phyloP scores from a whole-genome alignment of 2,888 invertebrate species.

The Cosmia trapezina region DNA sequence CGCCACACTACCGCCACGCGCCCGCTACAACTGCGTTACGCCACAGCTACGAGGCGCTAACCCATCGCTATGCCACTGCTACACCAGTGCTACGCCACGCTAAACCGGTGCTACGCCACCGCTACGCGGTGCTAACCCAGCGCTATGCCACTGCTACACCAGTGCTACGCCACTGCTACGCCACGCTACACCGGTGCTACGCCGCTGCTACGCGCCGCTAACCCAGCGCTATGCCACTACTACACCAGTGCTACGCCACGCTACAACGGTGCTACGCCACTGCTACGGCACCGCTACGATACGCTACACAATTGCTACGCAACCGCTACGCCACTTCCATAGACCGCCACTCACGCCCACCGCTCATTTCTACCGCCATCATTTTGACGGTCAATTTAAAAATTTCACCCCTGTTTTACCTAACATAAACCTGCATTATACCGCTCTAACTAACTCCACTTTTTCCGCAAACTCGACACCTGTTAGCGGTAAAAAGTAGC shows the following conservation, averaged over 20 bases:
- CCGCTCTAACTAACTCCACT: conserved; percentile 50
- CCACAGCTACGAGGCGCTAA: conserved; percentile 52
- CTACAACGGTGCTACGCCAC: conserved; percentile 10
- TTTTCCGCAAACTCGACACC: conserved; percentile 50
- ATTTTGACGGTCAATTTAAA: conserved; percentile 87
- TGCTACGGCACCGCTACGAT: conserved; percentile 22
- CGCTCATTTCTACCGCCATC: conserved; percentile 81
- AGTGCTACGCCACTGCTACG: conserved; percentile 37
- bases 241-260: conserved; percentile 36
- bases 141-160: conserved; percentile 28
- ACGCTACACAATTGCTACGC: conserved; percentile 25
- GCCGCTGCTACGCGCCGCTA: conserved; percentile 37
- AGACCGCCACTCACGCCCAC: conserved; percentile 64
- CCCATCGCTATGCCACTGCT: conserved; percentile 57
- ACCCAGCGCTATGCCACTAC: conserved; percentile 26
- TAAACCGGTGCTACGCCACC: conserved; percentile 8
- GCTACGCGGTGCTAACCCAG: conserved; percentile 20
- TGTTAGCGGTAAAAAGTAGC: conserved; percentile 53
- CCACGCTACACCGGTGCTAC: conserved; percentile 18
- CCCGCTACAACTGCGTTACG: conserved; percentile 42
- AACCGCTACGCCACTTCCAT: conserved; percentile 26
- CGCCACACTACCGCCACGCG: conserved; percentile 58
- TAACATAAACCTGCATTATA: conserved; percentile 62
- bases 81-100: conserved; percentile 33
- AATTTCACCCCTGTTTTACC: conserved; percentile 82